A percentile compares a stretch with the other conserved stretches of the same genome.
Conservation (phyloP, 2,888 invertebrate genomes). For the Rhyacophila evoluta region DNA sequence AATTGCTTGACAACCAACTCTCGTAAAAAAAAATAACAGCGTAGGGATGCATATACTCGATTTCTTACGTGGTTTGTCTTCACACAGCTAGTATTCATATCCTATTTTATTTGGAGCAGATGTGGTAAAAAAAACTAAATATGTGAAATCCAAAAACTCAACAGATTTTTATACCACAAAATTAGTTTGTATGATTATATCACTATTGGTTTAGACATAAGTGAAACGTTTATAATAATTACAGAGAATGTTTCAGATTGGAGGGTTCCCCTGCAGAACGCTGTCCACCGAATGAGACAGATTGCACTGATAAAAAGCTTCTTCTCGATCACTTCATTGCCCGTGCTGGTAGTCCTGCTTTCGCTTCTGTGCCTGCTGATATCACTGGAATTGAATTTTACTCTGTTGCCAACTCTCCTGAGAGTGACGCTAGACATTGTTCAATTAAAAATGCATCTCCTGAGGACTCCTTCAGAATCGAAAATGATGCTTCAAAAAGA, state of each 20-base stretch:
- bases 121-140: too few species aligned
- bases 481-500: conserved; percentile 58
- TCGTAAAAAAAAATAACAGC: too few species aligned
- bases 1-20: too few species aligned
- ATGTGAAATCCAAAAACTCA: too few species aligned
- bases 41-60: too few species aligned
- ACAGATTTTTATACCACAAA: too few species aligned
- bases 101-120: too few species aligned
- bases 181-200: too few species aligned
- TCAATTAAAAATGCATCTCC: conserved; percentile 43
- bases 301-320: conserved; percentile 68
- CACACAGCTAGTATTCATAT: too few species aligned
- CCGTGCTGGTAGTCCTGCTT: conserved; percentile 67
- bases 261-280: conserved; percentile 51
- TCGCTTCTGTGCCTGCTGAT: conserved; percentile 66
- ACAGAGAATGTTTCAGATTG: conserved; percentile 44
- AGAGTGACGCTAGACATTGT: conserved; percentile 55
- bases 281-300: conserved; percentile 61
- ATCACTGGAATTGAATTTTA: conserved; percentile 67
- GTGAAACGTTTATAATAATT: too few species aligned
- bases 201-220: too few species aligned
- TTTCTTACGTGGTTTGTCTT: too few species aligned
- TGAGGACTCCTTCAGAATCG: conserved; percentile 57
- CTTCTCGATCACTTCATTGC: conserved; percentile 70
- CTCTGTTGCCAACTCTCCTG: conserved; percentile 68